Evolutionary conservation across 2,113 vertebrate species (phyloP).

Genomic region (Jacana jacana): DNA sequence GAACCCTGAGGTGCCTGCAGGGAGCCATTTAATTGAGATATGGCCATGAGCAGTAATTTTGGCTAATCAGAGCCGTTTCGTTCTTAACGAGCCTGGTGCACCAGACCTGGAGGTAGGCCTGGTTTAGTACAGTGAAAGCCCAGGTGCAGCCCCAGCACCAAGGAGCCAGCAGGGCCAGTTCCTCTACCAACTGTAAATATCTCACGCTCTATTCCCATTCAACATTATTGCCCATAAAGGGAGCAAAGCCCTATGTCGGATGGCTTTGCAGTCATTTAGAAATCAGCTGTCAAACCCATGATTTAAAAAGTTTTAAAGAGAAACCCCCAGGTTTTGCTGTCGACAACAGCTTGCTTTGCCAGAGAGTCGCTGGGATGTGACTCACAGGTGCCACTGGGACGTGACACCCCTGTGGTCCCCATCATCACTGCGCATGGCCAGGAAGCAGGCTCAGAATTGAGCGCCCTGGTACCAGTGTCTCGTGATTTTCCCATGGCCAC

Average conservation of each 20-base stretch:
- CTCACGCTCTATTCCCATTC: not conserved
- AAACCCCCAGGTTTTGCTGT: not conserved
- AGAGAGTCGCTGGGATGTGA: not conserved
- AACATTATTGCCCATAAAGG: not conserved
- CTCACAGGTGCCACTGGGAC: rapidly evolving
- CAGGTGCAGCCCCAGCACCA: not conserved
- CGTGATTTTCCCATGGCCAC: rapidly evolving
- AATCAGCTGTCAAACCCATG: not conserved
- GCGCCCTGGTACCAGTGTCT: not conserved
- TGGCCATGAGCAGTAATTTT: not conserved
- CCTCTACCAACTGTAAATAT: not conserved
- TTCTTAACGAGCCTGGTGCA: rapidly evolving
- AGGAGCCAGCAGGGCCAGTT: not conserved
- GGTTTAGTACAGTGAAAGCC: not conserved
- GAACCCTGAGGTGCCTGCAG: rapidly evolving
- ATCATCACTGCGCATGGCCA: rapidly evolving
- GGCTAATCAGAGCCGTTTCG: not conserved
- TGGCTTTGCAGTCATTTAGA: not conserved
- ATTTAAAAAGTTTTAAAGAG: not conserved
- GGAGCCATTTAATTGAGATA: not conserved
- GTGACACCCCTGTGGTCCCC: not conserved
- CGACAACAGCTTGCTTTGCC: not conserved
- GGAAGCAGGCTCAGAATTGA: not conserved
- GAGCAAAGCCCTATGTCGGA: rapidly evolving
- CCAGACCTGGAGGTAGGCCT: not conserved